Evolutionary conservation across 2,797 vertebrate species (phyloP).

Genomic region (Takifugu ocellatus): DNA sequence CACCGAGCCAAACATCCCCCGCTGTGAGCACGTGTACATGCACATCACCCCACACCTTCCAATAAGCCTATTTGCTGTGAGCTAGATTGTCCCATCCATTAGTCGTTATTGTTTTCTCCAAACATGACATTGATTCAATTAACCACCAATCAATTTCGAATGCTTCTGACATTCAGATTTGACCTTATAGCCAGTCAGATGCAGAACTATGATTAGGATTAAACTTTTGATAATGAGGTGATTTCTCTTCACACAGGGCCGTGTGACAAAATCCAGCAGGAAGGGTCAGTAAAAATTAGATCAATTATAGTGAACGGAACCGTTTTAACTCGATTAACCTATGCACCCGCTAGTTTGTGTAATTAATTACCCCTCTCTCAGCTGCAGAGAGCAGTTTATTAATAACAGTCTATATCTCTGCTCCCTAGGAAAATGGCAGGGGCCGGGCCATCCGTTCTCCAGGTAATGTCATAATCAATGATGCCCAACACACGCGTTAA

Average conservation of each 20-base stretch:
- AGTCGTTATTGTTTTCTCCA: slow-evolving; percentile 98
- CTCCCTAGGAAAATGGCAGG: slow-evolving; percentile 80
- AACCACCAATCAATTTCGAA: slow-evolving; percentile 99
- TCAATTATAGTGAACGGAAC: slow-evolving; percentile 98
- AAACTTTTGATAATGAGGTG: slow-evolving; percentile 99
- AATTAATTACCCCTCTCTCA: slow-evolving; percentile 88
- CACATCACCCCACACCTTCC: slow-evolving; percentile 71
- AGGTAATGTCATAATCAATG: slow-evolving; percentile 91
- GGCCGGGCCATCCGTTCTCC: slow-evolving; percentile 85
- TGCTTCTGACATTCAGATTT: slow-evolving; percentile 99
- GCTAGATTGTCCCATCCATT: slow-evolving; percentile 91
- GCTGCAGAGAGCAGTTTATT: slow-evolving; percentile 90
- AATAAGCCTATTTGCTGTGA: slow-evolving; percentile 89
- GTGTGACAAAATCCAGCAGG: slow-evolving; percentile 66
- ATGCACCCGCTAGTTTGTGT: slow-evolving; percentile 91
- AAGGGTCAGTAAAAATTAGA: slow-evolving; percentile 94
- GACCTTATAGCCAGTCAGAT: slow-evolving; percentile 98
- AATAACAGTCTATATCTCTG: slow-evolving; percentile 91
- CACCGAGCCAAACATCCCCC: slow-evolving; percentile 52
- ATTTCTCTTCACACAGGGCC: slow-evolving; percentile 87
- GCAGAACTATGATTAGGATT: slow-evolving; percentile 99
- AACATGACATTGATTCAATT: slow-evolving; percentile 99
- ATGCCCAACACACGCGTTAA: slow-evolving; percentile 88
- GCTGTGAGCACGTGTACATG: slow-evolving; percentile 5
- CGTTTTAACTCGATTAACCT: slow-evolving; percentile 94